Percentiles rank a stretch among this genome's conserved stretches.
These are phyloP conservation scores for Ylistrum balloti DNA, from an alignment of 1,140 invertebrate species.

Conservation along the genomic window DNA sequence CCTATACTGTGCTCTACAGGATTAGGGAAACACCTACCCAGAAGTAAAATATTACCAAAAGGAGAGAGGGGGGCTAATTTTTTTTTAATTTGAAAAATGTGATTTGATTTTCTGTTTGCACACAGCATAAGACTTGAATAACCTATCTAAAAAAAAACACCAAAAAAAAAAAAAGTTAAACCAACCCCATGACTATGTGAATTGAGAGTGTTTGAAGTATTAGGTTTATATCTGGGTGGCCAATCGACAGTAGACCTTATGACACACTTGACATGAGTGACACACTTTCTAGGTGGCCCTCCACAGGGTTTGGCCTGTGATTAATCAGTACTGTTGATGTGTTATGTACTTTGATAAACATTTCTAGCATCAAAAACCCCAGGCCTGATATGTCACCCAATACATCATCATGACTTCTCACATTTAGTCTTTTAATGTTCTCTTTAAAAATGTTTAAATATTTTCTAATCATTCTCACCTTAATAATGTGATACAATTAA, in stretches of 20 bases:
- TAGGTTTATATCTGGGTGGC: background rate
- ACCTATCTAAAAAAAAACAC: too few relatives aligned
- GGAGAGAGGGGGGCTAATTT: too few relatives aligned
- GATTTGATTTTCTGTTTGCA: background rate
- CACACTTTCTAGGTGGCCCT: background rate
- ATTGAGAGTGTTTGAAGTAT: background rate
- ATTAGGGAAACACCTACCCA: too few relatives aligned
- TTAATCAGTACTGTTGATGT: background rate
- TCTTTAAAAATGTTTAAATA: background rate
- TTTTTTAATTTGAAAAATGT: background rate
- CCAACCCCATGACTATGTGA: background rate
- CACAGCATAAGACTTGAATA: background rate
- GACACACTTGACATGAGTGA: constrained; percentile 32
- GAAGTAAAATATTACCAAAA: background rate
- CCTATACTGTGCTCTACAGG: too few relatives aligned
- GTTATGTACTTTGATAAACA: background rate
- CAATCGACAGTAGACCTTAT: background rate
- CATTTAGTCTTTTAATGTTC: background rate
- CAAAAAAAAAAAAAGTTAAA: too few relatives aligned
- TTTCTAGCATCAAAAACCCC: background rate
- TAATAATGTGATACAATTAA: background rate
- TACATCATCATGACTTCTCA: too few relatives aligned
- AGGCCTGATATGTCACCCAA: background rate
- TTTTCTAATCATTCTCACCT: background rate
- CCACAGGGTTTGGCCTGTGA: background rate